phyloP scores from a whole-genome alignment of 1,140 invertebrate species.

The Psix sp. region DNA sequence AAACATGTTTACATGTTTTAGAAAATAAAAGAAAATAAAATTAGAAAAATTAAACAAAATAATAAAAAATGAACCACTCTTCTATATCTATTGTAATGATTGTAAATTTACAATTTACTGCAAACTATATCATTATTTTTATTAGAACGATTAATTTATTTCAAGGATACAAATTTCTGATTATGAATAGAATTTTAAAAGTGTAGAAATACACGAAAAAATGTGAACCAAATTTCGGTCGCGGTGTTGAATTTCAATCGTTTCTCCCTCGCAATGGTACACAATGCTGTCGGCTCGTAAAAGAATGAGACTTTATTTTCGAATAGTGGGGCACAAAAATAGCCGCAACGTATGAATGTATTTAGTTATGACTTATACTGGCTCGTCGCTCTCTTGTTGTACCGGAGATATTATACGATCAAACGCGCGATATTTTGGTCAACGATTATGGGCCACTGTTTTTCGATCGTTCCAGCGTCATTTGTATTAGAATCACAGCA shows the following conservation, averaged over 20 bases:
- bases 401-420: conserved; percentile 67
- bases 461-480: conserved; percentile 36
- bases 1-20: too few relatives aligned
- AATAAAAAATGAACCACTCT: too few relatives aligned
- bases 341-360: conserved; percentile 55
- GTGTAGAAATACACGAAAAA: too few relatives aligned
- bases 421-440: conserved; percentile 67
- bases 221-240: too few relatives aligned
- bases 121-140: too few relatives aligned
- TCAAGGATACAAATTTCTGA: too few relatives aligned
- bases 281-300: conserved; percentile 28
- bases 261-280: background rate
- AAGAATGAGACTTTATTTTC: conserved; percentile 54
- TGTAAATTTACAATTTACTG: too few relatives aligned
- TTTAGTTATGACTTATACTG: conserved; percentile 63
- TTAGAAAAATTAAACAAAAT: too few relatives aligned
- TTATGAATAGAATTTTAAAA: too few relatives aligned
- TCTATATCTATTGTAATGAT: too few relatives aligned
- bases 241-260: conserved; percentile 13
- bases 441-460: conserved; percentile 44
- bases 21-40: too few relatives aligned
- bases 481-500: conserved; percentile 47
- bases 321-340: conserved; percentile 48
- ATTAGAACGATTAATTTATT: too few relatives aligned
- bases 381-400: conserved; percentile 58